Base-by-base conservation (phyloP, 2,113 vertebrate species). In the Phalacrocorax aristotelis region DNA sequence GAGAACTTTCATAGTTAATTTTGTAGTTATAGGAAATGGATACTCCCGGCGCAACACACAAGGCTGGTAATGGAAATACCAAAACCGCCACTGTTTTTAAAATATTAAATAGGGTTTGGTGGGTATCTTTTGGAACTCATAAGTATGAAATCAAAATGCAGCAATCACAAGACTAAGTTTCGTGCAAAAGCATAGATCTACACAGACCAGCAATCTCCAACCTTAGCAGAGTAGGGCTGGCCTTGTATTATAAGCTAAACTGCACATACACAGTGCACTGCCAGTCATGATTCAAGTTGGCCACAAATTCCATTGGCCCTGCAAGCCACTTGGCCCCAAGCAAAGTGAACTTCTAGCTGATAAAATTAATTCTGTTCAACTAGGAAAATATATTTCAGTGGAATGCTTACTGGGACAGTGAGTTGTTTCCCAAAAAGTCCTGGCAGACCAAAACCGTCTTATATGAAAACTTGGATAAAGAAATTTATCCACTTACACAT, bases 1-100 rank as follows among this genome's bases (percentile, higher is more conserved):
- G 97, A 98, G 97, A 97, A 97, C 98, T 98, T 98, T 96, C 97
- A 97, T 81, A 98, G 97, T 98, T 98, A 98, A 97, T 91, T 96
- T 0, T 71, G 65, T 32, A 91, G 75, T 64, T 96, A 92, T 2
- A 91, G 52, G 55, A 97, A 79, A 91, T 20, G 78, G 81, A 75
- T 71, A 87, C 52, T 95, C 97, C 98, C 96, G 93, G 90, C 89
- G 93, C 97, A 97, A 97, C 96, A 94, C 97, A 96, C 97, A 97
- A 94, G 94, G 97, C 69, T 96, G 91, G 94, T 92, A 97, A 98
- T 96, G 96, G 95, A 97, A 93, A 94, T 95, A 96, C 96, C 94
- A 97, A 98, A 97, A 98, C 97, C 96, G 97, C 97, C 96, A 89
- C 75, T 68, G 88, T 90, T 95, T 96, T 97, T 44, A 66, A 69